Percentiles rank a stretch among this genome's conserved stretches.
Evolutionary conservation across 2,888 invertebrate genomes (phyloP).

Genomic region (Drosophila kuntzei): DNA sequence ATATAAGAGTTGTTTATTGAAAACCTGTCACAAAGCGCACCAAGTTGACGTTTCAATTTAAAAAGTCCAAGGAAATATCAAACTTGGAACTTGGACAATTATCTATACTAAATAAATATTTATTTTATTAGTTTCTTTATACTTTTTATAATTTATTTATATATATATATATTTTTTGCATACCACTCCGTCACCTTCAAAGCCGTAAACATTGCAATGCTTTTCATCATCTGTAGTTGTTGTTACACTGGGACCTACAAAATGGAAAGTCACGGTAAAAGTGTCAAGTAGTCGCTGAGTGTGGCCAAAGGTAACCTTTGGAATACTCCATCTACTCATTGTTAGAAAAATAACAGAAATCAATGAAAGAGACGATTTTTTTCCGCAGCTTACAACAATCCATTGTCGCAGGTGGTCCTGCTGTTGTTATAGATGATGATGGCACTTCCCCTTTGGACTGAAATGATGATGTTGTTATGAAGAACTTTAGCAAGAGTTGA

Average conservation of each 20-base stretch:
- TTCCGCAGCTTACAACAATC: constrained; percentile 38
- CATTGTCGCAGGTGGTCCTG: constrained; percentile 19
- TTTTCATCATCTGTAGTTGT: constrained; percentile 45
- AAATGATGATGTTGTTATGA: constrained; percentile 46
- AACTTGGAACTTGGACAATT: too few species aligned
- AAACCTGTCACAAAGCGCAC: constrained; percentile 21
- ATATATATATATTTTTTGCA: neutral
- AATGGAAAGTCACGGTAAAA: constrained; percentile 45
- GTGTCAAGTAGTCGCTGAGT: constrained; percentile 29
- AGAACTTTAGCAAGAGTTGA: constrained; percentile 34
- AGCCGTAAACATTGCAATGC: constrained; percentile 29
- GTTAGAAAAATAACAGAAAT: constrained; percentile 48
- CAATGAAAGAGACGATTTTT: constrained; percentile 42
- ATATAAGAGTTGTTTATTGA: constrained; percentile 23
- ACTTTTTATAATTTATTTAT: too few species aligned
- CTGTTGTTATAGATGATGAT: constrained; percentile 25
- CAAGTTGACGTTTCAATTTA: constrained; percentile 8
- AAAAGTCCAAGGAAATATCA: neutral
- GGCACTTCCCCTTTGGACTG: constrained; percentile 15
- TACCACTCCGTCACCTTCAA: constrained; percentile 12
- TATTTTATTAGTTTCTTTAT: too few species aligned
- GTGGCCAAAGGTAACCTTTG: constrained; percentile 11
- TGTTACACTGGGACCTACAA: constrained; percentile 30
- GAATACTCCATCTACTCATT: constrained; percentile 14
- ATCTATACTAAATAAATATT: too few species aligned